Percentiles rank a stretch among this genome's conserved stretches.
Conservation (phyloP, 2,113 vertebrate species). For the Hymenochirus boettgeri region DNA sequence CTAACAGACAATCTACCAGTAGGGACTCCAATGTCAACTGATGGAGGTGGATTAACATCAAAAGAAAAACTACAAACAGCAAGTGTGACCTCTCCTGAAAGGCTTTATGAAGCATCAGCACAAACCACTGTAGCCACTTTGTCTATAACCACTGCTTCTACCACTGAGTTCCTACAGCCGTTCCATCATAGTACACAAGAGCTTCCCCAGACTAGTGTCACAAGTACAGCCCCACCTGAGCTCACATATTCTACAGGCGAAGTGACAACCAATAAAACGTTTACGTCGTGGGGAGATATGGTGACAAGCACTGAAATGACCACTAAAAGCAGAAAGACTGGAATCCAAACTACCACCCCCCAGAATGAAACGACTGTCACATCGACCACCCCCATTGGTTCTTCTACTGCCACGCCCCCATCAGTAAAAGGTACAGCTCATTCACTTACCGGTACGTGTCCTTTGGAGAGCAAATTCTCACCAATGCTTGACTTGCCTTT, state of each 20-base stretch:
- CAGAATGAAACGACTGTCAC: constrained; percentile 39
- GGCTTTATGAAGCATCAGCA: neutral
- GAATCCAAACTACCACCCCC: constrained; percentile 20
- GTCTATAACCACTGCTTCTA: constrained; percentile 14
- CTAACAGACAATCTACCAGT: constrained; percentile 11
- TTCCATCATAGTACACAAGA: constrained; percentile 15
- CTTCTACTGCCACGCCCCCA: neutral
- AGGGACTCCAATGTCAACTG: neutral
- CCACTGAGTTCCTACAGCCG: neutral
- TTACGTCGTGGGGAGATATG: constrained; percentile 30
- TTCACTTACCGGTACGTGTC: neutral
- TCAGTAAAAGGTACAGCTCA: constrained; percentile 2
- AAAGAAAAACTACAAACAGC: neutral
- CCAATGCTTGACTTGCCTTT: neutral
- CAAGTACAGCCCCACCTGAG: neutral
- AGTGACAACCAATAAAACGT: constrained; percentile 29
- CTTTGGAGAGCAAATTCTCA: neutral
- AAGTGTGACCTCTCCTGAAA: neutral
- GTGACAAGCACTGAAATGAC: constrained; percentile 36
- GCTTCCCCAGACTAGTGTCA: neutral
- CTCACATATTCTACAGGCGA: constrained; percentile 31
- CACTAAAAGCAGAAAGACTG: neutral
- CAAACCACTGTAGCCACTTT: constrained; percentile 12
- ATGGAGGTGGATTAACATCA: neutral
- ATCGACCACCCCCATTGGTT: constrained; percentile 38